Evolutionary conservation across 2,113 vertebrate genomes (phyloP).

Genomic region (Hucho hucho): DNA sequence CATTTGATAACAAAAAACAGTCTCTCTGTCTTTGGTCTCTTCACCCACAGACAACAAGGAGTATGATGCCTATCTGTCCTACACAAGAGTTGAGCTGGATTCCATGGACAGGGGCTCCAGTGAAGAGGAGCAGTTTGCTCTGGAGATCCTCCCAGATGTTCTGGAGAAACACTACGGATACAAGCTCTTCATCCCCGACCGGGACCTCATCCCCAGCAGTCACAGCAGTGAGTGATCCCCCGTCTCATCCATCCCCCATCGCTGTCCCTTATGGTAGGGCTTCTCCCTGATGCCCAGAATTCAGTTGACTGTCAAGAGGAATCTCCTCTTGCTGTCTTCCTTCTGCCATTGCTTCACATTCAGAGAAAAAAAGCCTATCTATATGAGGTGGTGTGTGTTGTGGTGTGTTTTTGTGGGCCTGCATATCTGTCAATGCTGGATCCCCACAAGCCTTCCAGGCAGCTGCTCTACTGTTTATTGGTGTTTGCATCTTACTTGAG

Average conservation of each 20-base stretch:
- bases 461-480: background rate
- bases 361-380: background rate
- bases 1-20: background rate
- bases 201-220: conserved; percentile 95
- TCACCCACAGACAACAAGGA: conserved; percentile 81
- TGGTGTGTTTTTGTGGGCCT: background rate
- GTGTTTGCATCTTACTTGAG: background rate
- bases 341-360: background rate
- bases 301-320: conserved; percentile 49
- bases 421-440: background rate
- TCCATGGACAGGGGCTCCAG: conserved; percentile 87
- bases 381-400: background rate
- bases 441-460: background rate
- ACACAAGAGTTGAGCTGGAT: conserved; percentile 97
- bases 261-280: background rate
- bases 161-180: conserved; percentile 98
- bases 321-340: conserved; percentile 27
- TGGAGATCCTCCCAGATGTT: conserved; percentile 96
- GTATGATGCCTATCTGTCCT: conserved; percentile 97
- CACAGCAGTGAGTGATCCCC: conserved; percentile 81
- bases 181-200: conserved; percentile 96
- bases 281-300: conserved; percentile 36
- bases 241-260: conserved; percentile 15
- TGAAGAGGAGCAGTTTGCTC: conserved; percentile 95
- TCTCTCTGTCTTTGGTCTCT: background rate